These are phyloP conservation scores for Leucoraja ocellata DNA, from an alignment of 2,797 vertebrate species.

Conservation along the genomic window DNA sequence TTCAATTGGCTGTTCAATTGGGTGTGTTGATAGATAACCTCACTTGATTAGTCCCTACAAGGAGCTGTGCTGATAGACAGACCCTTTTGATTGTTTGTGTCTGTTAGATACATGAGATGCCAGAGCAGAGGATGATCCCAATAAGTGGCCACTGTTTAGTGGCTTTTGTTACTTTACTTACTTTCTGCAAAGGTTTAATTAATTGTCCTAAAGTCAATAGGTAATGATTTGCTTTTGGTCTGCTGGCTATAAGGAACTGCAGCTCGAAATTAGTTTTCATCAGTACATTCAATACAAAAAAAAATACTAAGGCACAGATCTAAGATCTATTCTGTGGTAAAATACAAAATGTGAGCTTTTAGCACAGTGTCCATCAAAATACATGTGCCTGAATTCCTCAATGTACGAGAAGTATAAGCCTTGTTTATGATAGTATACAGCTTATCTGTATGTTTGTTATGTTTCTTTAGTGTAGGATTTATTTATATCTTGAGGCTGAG, in stretches of 20 bases:
- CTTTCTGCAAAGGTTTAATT: slow-evolving; percentile 22
- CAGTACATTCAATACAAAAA: background rate
- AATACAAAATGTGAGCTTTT: background rate
- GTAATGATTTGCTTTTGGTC: slow-evolving; percentile 27
- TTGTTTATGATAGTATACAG: background rate
- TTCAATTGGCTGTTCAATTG: background rate
- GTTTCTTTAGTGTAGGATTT: background rate
- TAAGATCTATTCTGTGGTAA: background rate
- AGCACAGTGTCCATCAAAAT: background rate
- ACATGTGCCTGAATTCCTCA: background rate
- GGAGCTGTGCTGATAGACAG: slow-evolving; percentile 18
- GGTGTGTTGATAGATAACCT: slow-evolving; percentile 14
- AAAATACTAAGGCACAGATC: background rate
- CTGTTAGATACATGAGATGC: background rate
- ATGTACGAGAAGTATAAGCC: background rate
- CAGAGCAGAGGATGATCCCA: background rate
- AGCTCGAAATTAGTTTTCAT: background rate
- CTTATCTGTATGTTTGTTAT: background rate
- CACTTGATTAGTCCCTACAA: slow-evolving; percentile 31
- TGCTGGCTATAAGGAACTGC: background rate
- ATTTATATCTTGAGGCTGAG: background rate
- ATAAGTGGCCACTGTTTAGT: slow-evolving; percentile 18
- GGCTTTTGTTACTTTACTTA: slow-evolving; percentile 36
- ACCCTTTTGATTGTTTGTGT: slow-evolving; percentile 1
- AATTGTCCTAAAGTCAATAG: slow-evolving; percentile 28